Conservation (phyloP, 1,140 invertebrate genomes). For the Araneus ventricosus region DNA sequence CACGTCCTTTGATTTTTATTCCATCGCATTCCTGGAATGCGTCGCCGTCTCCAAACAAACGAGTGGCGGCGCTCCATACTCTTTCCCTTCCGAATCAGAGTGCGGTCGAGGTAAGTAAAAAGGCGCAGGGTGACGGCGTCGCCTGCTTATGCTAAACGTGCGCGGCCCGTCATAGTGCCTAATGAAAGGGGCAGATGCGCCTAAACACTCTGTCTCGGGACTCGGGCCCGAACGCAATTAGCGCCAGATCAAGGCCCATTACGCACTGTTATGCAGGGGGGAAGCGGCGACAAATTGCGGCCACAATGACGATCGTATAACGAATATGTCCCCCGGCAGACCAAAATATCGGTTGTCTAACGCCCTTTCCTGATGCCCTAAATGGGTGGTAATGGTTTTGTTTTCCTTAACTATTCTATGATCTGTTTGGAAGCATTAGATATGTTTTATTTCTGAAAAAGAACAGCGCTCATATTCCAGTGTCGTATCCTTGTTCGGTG, state of each 20-base stretch:
- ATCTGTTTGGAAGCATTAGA: too few relatives aligned
- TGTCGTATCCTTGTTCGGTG: too few relatives aligned
- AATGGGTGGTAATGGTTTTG: too few relatives aligned
- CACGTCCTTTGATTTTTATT: constrained; percentile 21
- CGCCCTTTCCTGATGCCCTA: not conserved
- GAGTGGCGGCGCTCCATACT: not conserved
- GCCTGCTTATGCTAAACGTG: constrained; percentile 67
- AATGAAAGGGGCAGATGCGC: constrained; percentile 71
- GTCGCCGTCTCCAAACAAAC: not conserved
- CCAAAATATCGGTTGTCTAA: not conserved
- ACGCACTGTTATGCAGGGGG: constrained; percentile 64
- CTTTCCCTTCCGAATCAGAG: not conserved
- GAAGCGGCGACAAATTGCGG: constrained; percentile 62
- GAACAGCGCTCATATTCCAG: too few relatives aligned
- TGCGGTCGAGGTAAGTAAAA: constrained; percentile 53
- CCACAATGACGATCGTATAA: constrained; percentile 26
- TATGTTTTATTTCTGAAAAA: too few relatives aligned
- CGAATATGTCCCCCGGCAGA: not conserved
- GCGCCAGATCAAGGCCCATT: constrained; percentile 40
- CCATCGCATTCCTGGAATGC: not conserved
- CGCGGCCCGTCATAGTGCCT: constrained; percentile 60
- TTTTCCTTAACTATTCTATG: too few relatives aligned
- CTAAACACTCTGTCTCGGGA: constrained; percentile 70
- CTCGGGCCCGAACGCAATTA: constrained; percentile 58
- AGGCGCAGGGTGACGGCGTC: not conserved